Base-by-base conservation (phyloP, 1,140 invertebrate genomes). In the Harpegnathos saltator region DNA sequence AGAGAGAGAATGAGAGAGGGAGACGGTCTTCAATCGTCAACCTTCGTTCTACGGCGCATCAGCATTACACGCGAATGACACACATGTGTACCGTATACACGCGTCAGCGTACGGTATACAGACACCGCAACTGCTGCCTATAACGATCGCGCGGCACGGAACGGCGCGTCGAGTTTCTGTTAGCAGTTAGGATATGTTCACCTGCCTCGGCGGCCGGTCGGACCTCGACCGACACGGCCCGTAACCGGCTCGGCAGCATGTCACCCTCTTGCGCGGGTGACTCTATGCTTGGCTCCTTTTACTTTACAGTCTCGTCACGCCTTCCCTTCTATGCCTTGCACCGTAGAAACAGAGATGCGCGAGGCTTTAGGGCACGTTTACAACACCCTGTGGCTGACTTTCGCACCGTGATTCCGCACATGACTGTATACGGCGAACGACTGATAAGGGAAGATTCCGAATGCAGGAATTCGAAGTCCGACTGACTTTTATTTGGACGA, bases 231-330 rank as follows among this genome's bases (percentile, higher is more conserved):
- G 89, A 72, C 63, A 81, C 73, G 69, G 66, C 78, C 88, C 86
- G 91, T 91, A 93, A 94, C 93, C 92, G 93, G 93, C 93, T 93
- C 88, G 93, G 91, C 91, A 92, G 92, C 92, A 93, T 94, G 92
- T 94, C 92, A 93, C 92, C 92, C 92, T 93, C 86, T 87, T 91
- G 91, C 90, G 92, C 93, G 93, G 93, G 93, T 93, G 92, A 94
- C 89, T 93, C 90, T 91, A 90, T 90, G 89, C 86, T 86, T 90
- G 91, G 91, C 87, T 93, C 89, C 91, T 90, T 92, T 92, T 91
- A 91, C 92, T 93, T 90, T 89, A 92, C 90, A 91, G 91, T 91
- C 92, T 92, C 92, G 92, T 94, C 92, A 93, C 92, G 93, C 92
- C 92, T 91, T 92, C 88, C 86, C 86, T 91, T 89, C 91, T 89